phyloP scores from a whole-genome alignment of 1,140 invertebrate species.

The Drosophila sp. region DNA sequence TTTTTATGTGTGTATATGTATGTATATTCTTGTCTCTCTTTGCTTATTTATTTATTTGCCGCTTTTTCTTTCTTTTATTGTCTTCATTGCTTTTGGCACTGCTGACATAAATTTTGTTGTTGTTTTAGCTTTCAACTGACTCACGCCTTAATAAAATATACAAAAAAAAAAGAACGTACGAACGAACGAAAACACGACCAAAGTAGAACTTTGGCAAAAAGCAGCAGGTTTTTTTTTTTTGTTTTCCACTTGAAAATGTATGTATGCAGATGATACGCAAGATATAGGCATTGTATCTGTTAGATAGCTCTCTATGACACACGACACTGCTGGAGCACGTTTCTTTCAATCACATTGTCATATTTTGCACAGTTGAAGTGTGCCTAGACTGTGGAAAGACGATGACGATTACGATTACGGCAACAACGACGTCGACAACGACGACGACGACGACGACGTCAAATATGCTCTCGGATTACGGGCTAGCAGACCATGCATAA shows the following conservation, averaged over 20 bases:
- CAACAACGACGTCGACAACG: neutral
- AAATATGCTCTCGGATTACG: slow-evolving; percentile 66
- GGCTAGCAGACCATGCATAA: slow-evolving; percentile 67
- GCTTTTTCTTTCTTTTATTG: slow-evolving; percentile 57
- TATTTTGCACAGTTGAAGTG: slow-evolving; percentile 78
- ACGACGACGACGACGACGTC: slow-evolving; percentile 47
- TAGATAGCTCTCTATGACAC: slow-evolving; percentile 71
- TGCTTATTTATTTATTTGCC: slow-evolving; percentile 70
- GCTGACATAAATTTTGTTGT: slow-evolving; percentile 78
- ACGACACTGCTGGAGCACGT: slow-evolving; percentile 66
- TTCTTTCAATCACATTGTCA: slow-evolving; percentile 41
- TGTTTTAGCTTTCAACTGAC: slow-evolving; percentile 65
- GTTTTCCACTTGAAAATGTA: neutral
- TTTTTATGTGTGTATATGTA: slow-evolving; percentile 20
- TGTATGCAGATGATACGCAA: neutral
- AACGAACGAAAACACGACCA: slow-evolving; percentile 4
- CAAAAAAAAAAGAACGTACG: slow-evolving; percentile 28
- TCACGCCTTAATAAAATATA: slow-evolving; percentile 57
- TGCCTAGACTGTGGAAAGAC: slow-evolving; percentile 76
- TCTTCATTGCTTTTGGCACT: slow-evolving; percentile 74
- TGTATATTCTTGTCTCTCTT: slow-evolving; percentile 32
- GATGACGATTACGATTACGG: slow-evolving; percentile 19
- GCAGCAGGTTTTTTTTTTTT: slow-evolving; percentile 27
- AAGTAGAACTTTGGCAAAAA: slow-evolving; percentile 36
- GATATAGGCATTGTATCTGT: slow-evolving; percentile 52